phyloP scores from a whole-genome alignment of 2,113 vertebrate species.

The Aythya baeri region DNA sequence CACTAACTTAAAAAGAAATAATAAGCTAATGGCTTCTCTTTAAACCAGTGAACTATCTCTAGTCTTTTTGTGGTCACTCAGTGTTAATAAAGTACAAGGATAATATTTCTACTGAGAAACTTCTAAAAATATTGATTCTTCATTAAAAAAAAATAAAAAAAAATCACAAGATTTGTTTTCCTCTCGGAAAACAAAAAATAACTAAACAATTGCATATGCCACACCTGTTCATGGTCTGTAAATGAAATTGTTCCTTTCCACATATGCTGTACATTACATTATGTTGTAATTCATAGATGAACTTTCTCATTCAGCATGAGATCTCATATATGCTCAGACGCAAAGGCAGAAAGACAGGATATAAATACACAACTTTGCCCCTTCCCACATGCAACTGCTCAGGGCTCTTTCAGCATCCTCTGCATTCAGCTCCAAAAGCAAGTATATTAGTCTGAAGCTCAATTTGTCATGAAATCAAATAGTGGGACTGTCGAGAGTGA shows the following conservation, averaged over 20 bases:
- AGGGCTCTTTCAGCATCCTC: slow-evolving; percentile 3
- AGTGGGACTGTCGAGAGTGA: slow-evolving; percentile 29
- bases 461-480: slow-evolving; percentile 44
- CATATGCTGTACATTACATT: not conserved
- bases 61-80: not conserved
- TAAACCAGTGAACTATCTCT: not conserved
- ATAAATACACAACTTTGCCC: slow-evolving; percentile 7
- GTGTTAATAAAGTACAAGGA: not conserved
- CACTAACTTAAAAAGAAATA: not conserved
- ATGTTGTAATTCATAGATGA: slow-evolving; percentile 9
- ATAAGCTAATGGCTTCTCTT: not conserved
- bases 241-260: slow-evolving; percentile 6
- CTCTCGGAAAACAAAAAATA: not conserved
- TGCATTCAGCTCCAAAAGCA: not conserved
- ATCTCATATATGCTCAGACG: slow-evolving; percentile 2
- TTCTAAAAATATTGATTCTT: not conserved
- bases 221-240: not conserved
- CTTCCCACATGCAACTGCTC: slow-evolving; percentile 41
- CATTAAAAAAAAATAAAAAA: not conserved
- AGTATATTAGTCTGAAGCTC: slow-evolving; percentile 38
- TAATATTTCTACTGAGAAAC: not conserved
- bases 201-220: not conserved
- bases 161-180: not conserved
- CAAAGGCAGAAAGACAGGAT: not conserved
- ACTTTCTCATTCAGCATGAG: slow-evolving; percentile 43